phyloP scores from a whole-genome alignment of 2,888 invertebrate species.

The Polydrusus cervinus region DNA sequence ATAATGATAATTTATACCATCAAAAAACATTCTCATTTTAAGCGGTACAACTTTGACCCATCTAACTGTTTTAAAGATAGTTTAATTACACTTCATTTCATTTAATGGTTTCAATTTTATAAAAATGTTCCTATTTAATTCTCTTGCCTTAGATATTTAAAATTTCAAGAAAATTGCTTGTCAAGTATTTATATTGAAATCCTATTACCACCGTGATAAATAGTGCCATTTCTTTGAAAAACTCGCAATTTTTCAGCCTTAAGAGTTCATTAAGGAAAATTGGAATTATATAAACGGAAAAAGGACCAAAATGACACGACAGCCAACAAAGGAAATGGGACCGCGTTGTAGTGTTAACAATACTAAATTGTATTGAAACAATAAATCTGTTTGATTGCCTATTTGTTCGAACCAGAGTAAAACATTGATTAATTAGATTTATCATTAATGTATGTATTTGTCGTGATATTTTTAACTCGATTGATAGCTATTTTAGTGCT shows the following conservation, averaged over 20 bases:
- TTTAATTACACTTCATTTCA: no score
- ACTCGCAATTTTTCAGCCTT: constrained; percentile 6
- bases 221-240: neutral
- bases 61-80: no score
- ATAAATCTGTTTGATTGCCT: constrained; percentile 15
- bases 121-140: no score
- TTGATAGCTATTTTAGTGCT: no score
- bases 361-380: neutral
- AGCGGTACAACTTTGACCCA: no score
- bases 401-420: neutral
- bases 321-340: neutral
- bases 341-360: constrained; percentile 6
- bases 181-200: neutral
- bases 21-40: no score
- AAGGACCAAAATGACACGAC: neutral
- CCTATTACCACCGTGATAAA: neutral
- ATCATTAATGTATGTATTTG: neutral
- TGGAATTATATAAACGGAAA: constrained; percentile 6
- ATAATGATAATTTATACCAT: no score
- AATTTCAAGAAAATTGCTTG: no score
- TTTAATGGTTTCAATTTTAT: no score
- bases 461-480: no score
- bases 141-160: no score
- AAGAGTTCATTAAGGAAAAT: constrained; percentile 1
- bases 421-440: neutral